Base-by-base conservation (phyloP, 64 coral and sea anemone species). In the Stylophora pistillata region DNA sequence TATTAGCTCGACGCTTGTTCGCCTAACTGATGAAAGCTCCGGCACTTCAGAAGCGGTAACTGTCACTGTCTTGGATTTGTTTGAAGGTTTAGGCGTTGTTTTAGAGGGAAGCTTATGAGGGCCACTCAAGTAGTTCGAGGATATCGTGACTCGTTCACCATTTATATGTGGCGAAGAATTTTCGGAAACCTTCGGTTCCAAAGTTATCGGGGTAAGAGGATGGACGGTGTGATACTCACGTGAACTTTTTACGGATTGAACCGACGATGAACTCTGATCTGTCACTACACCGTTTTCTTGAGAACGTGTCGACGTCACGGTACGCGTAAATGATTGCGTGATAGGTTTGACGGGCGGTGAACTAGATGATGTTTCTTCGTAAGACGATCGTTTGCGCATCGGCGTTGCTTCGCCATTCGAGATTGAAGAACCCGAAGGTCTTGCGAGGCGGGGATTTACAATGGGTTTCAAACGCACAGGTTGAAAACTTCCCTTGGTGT, bases 1-100 rank as follows among this genome's bases (percentile, higher is more conserved):
- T 33, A 66, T 53, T 56, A 83, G 74, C 5, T 52, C 55, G 0
- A 62, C 68, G 60, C 90, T 91, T 60, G 25, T 77, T 30, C 74
- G 64, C 31, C 73, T 75, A 18, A 27, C 58, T 78, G 81, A 30
- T 16, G 54, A 77, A 18, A 68, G 62, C 21, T 80, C 71, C 9
- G 71, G 81, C 41, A 91, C 81, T 53, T 91, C 90, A 20, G 81
- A 73, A 33, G 81, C 81, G 6, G 72, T 74, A 11, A 91, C 90
- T 14, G 82, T 78, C 33, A 91, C 90, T 34, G 90, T 91, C 72
- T 91, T 91, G 5, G 90, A 74, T 17, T 71, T 83, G 80, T 70
- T 69, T 30, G 37, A 12, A 12, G 62, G 58, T 64, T 63, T 66
- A 6, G 79, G 20, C 53, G 15, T 17, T n/a, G 32, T 15, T 23